These are phyloP conservation scores for Asarcornis scutulata DNA, from an alignment of 2,113 vertebrate species.

Conservation along the genomic window DNA sequence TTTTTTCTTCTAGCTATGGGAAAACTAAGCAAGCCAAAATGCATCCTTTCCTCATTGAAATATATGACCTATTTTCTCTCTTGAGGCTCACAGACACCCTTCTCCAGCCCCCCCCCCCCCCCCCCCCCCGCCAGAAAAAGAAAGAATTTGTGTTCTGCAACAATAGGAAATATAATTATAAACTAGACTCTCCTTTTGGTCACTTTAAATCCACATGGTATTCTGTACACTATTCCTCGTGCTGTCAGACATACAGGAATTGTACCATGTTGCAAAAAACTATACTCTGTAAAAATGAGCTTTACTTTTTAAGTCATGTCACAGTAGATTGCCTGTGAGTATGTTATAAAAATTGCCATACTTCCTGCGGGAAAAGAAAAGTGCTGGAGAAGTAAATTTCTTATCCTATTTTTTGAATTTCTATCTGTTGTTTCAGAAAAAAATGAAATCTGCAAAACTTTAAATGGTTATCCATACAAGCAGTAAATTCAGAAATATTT, in stretches of 20 bases:
- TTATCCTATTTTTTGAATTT: neutral
- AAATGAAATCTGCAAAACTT: neutral
- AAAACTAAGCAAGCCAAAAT: neutral
- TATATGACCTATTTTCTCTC: neutral
- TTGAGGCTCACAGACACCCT: neutral
- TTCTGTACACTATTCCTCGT: neutral
- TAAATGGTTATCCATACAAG: neutral
- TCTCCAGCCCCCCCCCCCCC: neutral
- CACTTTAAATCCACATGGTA: neutral
- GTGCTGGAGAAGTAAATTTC: neutral
- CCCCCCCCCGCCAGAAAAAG: no score
- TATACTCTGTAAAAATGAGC: neutral
- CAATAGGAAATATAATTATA: neutral
- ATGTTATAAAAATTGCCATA: neutral
- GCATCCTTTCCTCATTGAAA: neutral
- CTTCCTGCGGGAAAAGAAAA: neutral
- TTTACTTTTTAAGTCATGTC: conserved; percentile 38
- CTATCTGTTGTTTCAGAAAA: neutral
- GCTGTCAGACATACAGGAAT: neutral
- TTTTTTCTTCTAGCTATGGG: neutral
- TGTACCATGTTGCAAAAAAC: neutral
- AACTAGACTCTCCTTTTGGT: neutral
- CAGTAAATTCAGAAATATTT: neutral
- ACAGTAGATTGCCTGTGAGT: conserved; percentile 20
- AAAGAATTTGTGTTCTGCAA: neutral